A percentile compares a stretch with the other conserved stretches of the same genome.
Conservation (phyloP, 1,140 invertebrate genomes). For the Bombus superbus region DNA sequence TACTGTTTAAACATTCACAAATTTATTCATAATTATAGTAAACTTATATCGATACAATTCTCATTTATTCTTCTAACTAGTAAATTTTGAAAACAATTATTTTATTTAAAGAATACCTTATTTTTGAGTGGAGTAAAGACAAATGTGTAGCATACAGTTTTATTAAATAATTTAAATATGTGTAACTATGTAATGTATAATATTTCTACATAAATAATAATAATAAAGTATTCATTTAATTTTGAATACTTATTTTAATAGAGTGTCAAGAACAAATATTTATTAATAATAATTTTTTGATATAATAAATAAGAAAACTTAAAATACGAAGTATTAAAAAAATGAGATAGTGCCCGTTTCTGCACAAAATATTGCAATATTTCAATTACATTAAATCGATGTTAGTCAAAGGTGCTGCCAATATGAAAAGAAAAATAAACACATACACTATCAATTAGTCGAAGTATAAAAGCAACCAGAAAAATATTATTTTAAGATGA, state of each 20-base stretch:
- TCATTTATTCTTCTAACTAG: neutral
- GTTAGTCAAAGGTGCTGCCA: conserved; percentile 15
- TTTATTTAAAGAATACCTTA: neutral
- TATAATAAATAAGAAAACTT: neutral
- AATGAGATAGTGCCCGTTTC: conserved; percentile 15
- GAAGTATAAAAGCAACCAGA: conserved; percentile 33
- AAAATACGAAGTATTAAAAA: neutral
- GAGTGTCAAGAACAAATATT: neutral
- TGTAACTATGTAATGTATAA: neutral
- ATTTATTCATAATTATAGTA: neutral
- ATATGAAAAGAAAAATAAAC: neutral
- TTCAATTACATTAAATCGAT: neutral
- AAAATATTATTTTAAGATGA: conserved; percentile 38
- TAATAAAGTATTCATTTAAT: conserved; percentile 7
- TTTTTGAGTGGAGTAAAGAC: neutral
- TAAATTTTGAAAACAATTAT: neutral
- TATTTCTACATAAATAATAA: neutral
- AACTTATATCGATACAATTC: neutral
- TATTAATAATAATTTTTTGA: neutral
- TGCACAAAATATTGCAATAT: conserved; percentile 13
- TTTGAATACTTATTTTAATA: conserved; percentile 3
- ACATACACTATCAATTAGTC: neutral
- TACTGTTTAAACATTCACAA: neutral
- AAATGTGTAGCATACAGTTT: neutral
- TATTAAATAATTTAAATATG: conserved; percentile 1